Evolutionary conservation across 1,140 invertebrate species (phyloP).

Genomic region (Palaemon carinicauda): DNA sequence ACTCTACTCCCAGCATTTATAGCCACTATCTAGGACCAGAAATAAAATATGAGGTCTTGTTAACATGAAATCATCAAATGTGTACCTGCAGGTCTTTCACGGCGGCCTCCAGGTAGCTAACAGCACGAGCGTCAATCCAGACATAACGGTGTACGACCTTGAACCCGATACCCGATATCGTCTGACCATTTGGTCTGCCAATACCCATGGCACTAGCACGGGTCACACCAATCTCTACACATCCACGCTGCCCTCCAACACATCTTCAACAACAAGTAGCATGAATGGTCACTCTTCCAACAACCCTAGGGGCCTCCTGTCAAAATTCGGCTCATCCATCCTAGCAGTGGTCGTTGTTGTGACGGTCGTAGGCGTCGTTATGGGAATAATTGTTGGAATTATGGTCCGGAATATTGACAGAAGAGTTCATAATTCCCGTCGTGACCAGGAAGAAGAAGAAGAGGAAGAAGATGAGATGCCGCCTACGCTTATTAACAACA

Average conservation of each 20-base stretch:
- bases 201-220: constrained; percentile 39
- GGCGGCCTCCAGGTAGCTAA: background rate
- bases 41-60: too few relatives aligned
- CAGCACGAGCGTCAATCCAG: constrained; percentile 17
- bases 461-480: background rate
- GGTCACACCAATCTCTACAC: background rate
- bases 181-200: constrained; percentile 41
- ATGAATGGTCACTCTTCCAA: constrained; percentile 31
- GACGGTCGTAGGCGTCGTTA: constrained; percentile 20
- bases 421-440: background rate
- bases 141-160: constrained; percentile 14
- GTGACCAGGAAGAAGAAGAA: background rate
- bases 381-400: constrained; percentile 31
- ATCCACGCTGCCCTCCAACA: constrained; percentile 12
- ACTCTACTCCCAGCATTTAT: too few relatives aligned
- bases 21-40: too few relatives aligned
- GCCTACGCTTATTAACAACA: background rate
- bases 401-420: background rate
- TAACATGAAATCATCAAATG: too few relatives aligned
- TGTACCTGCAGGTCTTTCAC: constrained; percentile 1
- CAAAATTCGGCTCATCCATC: constrained; percentile 6
- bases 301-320: background rate
- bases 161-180: constrained; percentile 4
- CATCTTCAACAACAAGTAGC: constrained; percentile 1
- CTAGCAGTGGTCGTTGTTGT: constrained; percentile 32